A percentile compares a stretch with the other conserved stretches of the same genome.
Conservation (phyloP, 2,888 invertebrate genomes). For the Vesta saturnalis region DNA sequence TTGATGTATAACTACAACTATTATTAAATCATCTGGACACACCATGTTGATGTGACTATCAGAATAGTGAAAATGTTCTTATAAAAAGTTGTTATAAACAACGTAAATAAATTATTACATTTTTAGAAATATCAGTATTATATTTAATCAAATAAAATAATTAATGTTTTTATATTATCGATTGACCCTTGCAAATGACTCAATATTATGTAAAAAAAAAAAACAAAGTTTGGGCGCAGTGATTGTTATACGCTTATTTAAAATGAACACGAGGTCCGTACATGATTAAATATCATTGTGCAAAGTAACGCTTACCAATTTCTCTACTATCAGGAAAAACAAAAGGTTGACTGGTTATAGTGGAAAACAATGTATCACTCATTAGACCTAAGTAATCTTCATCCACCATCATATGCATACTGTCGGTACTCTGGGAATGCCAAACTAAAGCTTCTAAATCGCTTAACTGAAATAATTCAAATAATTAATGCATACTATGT, state of each 20-base stretch:
- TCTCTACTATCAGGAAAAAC: slow-evolving; percentile 97
- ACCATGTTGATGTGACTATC: neutral
- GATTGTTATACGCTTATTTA: neutral
- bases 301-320: slow-evolving; percentile 74
- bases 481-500: neutral
- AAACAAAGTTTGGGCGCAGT: neutral
- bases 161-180: neutral
- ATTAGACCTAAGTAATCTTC: slow-evolving; percentile 88
- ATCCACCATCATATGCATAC: slow-evolving; percentile 81
- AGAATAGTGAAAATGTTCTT: neutral
- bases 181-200: slow-evolving; percentile 3
- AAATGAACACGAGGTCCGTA: neutral
- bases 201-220: neutral
- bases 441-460: slow-evolving; percentile 80
- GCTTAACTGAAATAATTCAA: slow-evolving; percentile 65
- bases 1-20: neutral
- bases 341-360: slow-evolving; percentile 88
- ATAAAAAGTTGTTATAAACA: neutral
- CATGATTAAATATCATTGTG: neutral
- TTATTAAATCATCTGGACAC: neutral
- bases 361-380: slow-evolving; percentile 91
- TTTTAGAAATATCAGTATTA: slow-evolving; percentile 1
- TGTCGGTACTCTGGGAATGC: slow-evolving; percentile 73
- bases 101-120: slow-evolving; percentile 3
- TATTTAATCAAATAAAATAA: slow-evolving; percentile 1